These are phyloP conservation scores for Apamea anceps DNA, from an alignment of 2,888 invertebrate genomes.

Conservation along the genomic window DNA sequence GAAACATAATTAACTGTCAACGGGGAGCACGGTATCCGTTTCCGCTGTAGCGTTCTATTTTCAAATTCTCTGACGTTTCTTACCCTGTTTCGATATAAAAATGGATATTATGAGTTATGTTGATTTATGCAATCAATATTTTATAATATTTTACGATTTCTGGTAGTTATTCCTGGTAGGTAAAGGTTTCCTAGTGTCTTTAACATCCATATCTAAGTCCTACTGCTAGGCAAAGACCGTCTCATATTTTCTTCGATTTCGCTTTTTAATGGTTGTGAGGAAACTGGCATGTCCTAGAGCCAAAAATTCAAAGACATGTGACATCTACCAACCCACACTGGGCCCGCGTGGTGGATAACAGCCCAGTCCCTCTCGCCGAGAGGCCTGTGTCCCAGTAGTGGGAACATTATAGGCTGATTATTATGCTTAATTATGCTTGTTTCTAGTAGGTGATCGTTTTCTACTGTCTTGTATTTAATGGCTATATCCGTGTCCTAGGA, in stretches of 20 bases:
- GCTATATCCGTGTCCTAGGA: neutral
- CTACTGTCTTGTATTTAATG: too few species aligned
- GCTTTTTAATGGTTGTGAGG: too few species aligned
- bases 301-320: neutral
- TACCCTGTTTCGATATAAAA: slow-evolving; percentile 50
- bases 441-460: too few species aligned
- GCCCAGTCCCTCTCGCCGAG: too few species aligned
- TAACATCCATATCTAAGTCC: neutral
- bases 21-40: slow-evolving; percentile 87
- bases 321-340: too few species aligned
- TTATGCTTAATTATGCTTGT: too few species aligned
- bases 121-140: slow-evolving; percentile 6
- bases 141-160: neutral
- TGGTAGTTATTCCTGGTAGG: neutral
- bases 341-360: neutral
- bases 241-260: neutral
- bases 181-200: neutral
- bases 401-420: too few species aligned
- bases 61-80: slow-evolving; percentile 79
- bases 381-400: too few species aligned
- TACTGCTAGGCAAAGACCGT: neutral
- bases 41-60: slow-evolving; percentile 88
- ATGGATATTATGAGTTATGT: slow-evolving; percentile 37
- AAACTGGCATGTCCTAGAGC: neutral
- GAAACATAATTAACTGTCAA: slow-evolving; percentile 89